Evolutionary conservation across 2,888 invertebrate species (phyloP).

Genomic region (Salticus scenicus): DNA sequence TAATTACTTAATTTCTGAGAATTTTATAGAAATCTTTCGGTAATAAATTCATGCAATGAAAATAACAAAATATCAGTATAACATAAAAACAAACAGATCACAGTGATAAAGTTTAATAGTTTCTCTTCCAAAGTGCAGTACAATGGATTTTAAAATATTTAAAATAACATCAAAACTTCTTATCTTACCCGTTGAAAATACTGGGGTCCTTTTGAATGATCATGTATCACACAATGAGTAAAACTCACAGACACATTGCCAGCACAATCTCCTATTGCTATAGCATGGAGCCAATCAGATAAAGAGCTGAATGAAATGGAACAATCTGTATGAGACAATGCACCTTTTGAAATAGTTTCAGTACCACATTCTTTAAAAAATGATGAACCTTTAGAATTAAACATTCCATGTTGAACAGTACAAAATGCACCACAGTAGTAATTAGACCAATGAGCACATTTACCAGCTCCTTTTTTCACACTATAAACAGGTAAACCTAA

Average conservation of each 20-base stretch:
- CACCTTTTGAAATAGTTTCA: constrained; percentile 4
- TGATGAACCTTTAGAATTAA: constrained; percentile 9
- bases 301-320: constrained; percentile 45
- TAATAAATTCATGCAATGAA: too few relatives aligned
- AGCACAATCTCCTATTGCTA: constrained; percentile 78
- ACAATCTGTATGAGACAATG: constrained; percentile 2
- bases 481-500: constrained; percentile 75
- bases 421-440: constrained; percentile 78
- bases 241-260: constrained; percentile 79
- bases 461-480: constrained; percentile 77
- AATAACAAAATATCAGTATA: too few relatives aligned
- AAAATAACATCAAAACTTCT: too few relatives aligned
- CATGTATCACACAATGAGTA: constrained; percentile 75
- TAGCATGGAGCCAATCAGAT: constrained; percentile 79
- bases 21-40: too few relatives aligned
- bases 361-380: constrained; percentile 34
- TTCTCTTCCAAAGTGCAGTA: too few relatives aligned
- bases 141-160: too few relatives aligned
- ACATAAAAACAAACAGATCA: too few relatives aligned
- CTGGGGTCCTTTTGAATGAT: background rate
- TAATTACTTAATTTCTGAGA: too few relatives aligned
- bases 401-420: constrained; percentile 72
- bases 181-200: background rate
- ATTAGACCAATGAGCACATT: constrained; percentile 78
- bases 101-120: too few relatives aligned